Base-by-base conservation (phyloP, 2,888 invertebrate genomes). In the Hirtodrosophila confusa region DNA sequence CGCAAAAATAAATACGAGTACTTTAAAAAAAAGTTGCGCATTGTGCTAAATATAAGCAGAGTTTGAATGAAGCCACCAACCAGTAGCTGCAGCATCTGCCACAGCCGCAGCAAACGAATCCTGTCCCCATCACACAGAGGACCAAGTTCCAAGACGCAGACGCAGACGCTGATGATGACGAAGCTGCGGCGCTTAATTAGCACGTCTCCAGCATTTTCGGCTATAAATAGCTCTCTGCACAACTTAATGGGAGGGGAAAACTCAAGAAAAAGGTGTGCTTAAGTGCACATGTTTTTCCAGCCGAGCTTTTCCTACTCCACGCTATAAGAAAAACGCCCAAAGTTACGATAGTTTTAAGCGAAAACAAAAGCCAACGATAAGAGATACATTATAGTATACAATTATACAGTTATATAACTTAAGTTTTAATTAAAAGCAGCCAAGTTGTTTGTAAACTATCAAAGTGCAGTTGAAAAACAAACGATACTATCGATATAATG, bases 41-140 rank as follows among this genome's bases (percentile, higher is more conserved):
- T 69, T 73, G 73, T 73, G 75, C 75, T 73, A 73, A 73, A 73
- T 73, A 73, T 72, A 72, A 54, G 56, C 4, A 56, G 56, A 39
- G 45, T 51, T 39, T 40, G 57, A 45, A 47, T 51, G 61, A 35
- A 47, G 36, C 33, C 50, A 37, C n/a, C 5, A 11, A 27, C 10
- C 41, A 33, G 24, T 10, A 44, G 41, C 36, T 39, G 50, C 50
- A 43, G 49, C 69, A 69, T 63, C 70, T 70, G 70, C 47, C 56
- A 31, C 55, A 45, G 35, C 50, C 27, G 4, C 27, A 17, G 17
- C 17, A 17, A 17, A 17, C 2, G 54, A 61, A 69, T 75, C 75
- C 73, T 75, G 73, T 40, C 43, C 47, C 56, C 64, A 63, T n/a
- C 17, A 17, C 24, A 36, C 57, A 44, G 37, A 35, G 7, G 31